Evolutionary conservation across 2,113 vertebrate genomes (phyloP).

Genomic region (Triplophysa siluroides): DNA sequence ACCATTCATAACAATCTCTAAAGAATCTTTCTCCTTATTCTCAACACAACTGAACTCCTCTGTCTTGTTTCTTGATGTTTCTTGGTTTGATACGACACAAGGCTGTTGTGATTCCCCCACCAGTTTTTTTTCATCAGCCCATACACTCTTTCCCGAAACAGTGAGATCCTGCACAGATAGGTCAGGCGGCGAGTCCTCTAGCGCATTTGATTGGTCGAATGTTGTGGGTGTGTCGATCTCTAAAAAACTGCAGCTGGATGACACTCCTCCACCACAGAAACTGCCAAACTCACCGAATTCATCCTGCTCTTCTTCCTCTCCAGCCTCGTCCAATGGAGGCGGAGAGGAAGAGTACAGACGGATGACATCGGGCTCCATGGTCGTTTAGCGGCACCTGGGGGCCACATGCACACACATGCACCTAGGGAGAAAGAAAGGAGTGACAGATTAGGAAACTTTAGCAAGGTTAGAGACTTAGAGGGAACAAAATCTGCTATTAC

Average conservation of each 20-base stretch:
- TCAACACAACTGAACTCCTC: background rate
- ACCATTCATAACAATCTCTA: slow-evolving; percentile 22
- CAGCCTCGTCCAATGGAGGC: slow-evolving; percentile 82
- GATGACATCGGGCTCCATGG: slow-evolving; percentile 90
- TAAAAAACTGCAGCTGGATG: slow-evolving; percentile 74
- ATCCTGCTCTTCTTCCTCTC: slow-evolving; percentile 84
- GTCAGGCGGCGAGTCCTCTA: slow-evolving; percentile 73
- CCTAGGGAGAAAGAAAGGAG: background rate
- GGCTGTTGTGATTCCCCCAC: background rate
- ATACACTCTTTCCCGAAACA: background rate
- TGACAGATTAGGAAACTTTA: background rate
- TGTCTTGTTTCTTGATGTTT: background rate
- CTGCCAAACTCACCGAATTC: slow-evolving; percentile 89
- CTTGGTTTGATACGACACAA: background rate
- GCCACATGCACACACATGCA: slow-evolving; percentile 72
- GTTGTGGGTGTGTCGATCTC: slow-evolving; percentile 74
- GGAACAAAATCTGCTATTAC: too few relatives aligned
- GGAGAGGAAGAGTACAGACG: slow-evolving; percentile 87
- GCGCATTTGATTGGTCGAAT: slow-evolving; percentile 65
- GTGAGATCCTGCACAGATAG: slow-evolving; percentile 61
- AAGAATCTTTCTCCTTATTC: background rate
- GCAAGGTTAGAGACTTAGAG: too few relatives aligned
- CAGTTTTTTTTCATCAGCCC: background rate
- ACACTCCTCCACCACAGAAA: slow-evolving; percentile 75
- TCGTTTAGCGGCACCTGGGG: slow-evolving; percentile 66